These are phyloP conservation scores for Trachythela sp. DNA, from an alignment of 64 coral and sea anemone genomes.

Conservation along the genomic window DNA sequence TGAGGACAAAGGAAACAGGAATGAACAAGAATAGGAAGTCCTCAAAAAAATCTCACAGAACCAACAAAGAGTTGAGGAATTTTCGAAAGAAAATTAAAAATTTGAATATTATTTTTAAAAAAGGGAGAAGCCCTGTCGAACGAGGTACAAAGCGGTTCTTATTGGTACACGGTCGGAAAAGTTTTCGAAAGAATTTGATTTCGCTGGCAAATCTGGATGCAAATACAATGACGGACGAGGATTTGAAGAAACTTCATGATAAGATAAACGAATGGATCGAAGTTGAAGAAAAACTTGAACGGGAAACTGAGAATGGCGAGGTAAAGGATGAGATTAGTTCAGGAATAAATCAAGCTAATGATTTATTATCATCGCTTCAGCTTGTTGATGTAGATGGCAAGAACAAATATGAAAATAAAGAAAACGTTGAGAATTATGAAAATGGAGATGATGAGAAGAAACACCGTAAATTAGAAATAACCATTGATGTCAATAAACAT, in stretches of 20 bases:
- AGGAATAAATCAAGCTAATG: neutral
- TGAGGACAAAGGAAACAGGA: neutral
- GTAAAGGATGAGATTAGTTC: neutral
- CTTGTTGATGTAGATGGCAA: neutral
- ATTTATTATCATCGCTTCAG: neutral
- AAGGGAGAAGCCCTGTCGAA: neutral
- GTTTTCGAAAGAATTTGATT: conserved; percentile 18
- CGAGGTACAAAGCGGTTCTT: neutral
- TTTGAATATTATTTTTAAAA: neutral
- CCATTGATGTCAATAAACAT: neutral
- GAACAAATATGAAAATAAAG: neutral
- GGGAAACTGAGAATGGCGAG: neutral
- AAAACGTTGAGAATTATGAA: neutral
- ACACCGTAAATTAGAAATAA: neutral
- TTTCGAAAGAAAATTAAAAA: neutral
- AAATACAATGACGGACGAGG: neutral
- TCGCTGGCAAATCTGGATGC: conserved; percentile 13
- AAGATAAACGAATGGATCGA: neutral
- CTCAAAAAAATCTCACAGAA: neutral
- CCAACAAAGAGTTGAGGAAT: neutral
- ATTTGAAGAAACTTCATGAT: neutral
- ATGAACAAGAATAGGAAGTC: neutral
- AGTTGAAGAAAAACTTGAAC: neutral
- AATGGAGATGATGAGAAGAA: neutral
- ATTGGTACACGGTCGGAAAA: neutral